phyloP scores from a whole-genome alignment of 2,888 invertebrate species.

The Plagodis dolabraria region DNA sequence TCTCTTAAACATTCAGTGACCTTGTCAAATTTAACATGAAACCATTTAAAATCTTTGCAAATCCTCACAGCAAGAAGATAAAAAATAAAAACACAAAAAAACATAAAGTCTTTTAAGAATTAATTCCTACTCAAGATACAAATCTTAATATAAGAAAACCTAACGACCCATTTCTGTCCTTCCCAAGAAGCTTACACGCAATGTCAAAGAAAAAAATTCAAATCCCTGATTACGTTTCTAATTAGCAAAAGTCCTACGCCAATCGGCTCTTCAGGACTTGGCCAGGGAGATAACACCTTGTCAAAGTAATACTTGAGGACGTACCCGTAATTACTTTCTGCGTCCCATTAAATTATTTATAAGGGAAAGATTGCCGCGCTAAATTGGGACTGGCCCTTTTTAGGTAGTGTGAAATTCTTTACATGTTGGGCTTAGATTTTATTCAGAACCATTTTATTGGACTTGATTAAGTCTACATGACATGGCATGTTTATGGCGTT shows the following conservation, averaged over 20 bases:
- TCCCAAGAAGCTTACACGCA: slow-evolving; percentile 18
- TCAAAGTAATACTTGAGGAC: slow-evolving; percentile 46
- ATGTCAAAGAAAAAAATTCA: slow-evolving; percentile 24
- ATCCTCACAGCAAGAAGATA: not conserved
- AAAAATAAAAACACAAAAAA: not conserved
- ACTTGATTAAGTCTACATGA: not conserved
- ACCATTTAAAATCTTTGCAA: not conserved
- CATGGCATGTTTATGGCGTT: not conserved
- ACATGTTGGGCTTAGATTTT: slow-evolving; percentile 2
- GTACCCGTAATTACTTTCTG: slow-evolving; percentile 49
- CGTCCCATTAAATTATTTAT: slow-evolving; percentile 39
- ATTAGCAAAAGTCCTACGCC: slow-evolving; percentile 47
- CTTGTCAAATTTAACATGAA: too few species aligned
- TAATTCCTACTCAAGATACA: slow-evolving; percentile 12
- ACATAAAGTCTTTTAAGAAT: slow-evolving; percentile 7
- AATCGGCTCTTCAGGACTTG: slow-evolving; percentile 38
- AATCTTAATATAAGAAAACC: slow-evolving; percentile 9
- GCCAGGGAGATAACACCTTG: slow-evolving; percentile 48
- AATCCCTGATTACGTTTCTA: slow-evolving; percentile 45
- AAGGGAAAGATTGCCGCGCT: slow-evolving; percentile 27
- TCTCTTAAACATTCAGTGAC: too few species aligned
- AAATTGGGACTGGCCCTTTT: slow-evolving; percentile 21
- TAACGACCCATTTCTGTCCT: slow-evolving; percentile 8
- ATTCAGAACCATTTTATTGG: not conserved
- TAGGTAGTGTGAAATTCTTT: slow-evolving; percentile 18